Percentiles rank a stretch among this genome's conserved stretches.
These are phyloP conservation scores for Mnemiopsis leidyi DNA, from an alignment of 37 sponge, comb jelly and placozoan species.

Conservation along the genomic window DNA sequence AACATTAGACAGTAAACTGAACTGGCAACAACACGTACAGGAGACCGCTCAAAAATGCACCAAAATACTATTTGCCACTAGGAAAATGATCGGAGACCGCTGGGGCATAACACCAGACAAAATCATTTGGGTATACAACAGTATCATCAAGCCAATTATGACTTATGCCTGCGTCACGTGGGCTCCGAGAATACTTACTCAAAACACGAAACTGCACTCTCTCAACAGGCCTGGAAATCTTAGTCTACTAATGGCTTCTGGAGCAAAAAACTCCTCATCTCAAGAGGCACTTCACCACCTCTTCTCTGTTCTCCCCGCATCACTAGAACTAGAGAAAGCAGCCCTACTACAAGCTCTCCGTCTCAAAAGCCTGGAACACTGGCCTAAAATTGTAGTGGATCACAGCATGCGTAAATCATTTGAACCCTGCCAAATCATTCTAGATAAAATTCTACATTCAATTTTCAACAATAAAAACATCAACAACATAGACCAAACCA, in stretches of 20 bases:
- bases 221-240: background rate
- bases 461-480: background rate
- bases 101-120: slow-evolving; percentile 14
- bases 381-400: background rate
- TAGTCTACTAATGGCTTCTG: background rate
- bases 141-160: slow-evolving; percentile 16
- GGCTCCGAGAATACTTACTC: background rate
- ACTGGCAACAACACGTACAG: background rate
- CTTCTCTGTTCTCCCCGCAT: background rate
- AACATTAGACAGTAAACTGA: background rate
- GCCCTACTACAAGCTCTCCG: background rate
- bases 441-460: background rate
- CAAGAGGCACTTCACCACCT: slow-evolving; percentile 4
- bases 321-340: slow-evolving; percentile 15
- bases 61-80: background rate
- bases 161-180: background rate
- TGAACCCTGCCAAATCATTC: background rate
- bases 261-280: background rate
- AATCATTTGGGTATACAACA: slow-evolving; percentile 15
- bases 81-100: background rate
- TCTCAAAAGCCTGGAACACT: slow-evolving; percentile 16
- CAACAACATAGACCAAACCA: background rate
- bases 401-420: background rate
- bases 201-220: background rate
- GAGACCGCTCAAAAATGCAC: background rate